Evolutionary conservation across 2,113 vertebrate genomes (phyloP), one percentile per base, ranked within the genome.

Genomic region (Neodontobutis hainanensis): DNA sequence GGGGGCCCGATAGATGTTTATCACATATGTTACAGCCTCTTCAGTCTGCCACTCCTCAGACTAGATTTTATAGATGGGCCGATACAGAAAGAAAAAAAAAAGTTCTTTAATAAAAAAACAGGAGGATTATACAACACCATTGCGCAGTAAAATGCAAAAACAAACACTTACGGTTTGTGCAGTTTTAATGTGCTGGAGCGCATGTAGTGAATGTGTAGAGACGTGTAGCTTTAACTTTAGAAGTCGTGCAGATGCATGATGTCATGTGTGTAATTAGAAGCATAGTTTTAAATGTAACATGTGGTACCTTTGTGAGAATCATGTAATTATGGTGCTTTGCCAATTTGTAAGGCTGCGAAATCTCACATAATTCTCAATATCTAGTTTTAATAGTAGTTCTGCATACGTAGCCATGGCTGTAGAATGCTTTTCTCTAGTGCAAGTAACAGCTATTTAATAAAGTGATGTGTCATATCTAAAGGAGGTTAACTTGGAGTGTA

Each of bases 221-320:
- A 3, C 19, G 49, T 40, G 38, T 40, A 2, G 5, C 19, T n/a
- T 55, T n/a, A 9, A 38, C 7, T 15, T 38, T 6, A 32, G 34
- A 14, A 4, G 6, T 36, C 34, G 3, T 55, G 34, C 34, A 55
- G 35, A 38, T 9, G 11, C 5, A n/a, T 38, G 52, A 55, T 55
- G 52, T 55, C 52, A 55, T 55, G 35, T 38, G 35, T n/a, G 34
- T 38, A 55, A 55, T 55, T 55, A 38, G 15, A 55, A 55, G 52
- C 52, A n/a, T 51, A 19, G 9, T 5, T 11, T 52, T 7, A 38
- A 55, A 38, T 36, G 14, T 38, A 38, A 38, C 52, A 55, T 15
- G 32, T n/a, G 35, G 14, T 9, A n/a, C 52, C 38, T 38, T 36
- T 38, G 32, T 55, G 52, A 55, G 52, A 55, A 38, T 36, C 11